Conservation (phyloP, 2,888 invertebrate species). For the Cyclophora albipunctata region DNA sequence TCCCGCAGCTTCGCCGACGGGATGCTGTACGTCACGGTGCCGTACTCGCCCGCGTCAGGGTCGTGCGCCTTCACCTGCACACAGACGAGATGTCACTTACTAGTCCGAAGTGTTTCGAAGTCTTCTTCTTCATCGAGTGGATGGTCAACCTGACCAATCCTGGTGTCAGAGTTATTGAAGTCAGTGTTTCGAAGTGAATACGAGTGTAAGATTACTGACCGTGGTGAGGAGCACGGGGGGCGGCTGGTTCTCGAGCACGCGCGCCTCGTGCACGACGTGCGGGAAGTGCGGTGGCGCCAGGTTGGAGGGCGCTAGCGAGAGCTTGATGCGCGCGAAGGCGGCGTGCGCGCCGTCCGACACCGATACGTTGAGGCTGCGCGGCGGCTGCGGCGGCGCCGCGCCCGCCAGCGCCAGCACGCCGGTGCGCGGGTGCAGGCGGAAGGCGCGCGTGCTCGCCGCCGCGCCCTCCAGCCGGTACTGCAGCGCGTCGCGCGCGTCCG, state of each 20-base stretch:
- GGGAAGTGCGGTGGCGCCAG: conserved; percentile 85
- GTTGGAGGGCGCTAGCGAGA: conserved; percentile 86
- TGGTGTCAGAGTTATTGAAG: too few relatives aligned
- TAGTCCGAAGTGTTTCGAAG: too few relatives aligned
- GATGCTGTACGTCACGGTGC: conserved; percentile 84
- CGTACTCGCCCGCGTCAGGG: conserved; percentile 86
- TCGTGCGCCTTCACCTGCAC: conserved; percentile 85
- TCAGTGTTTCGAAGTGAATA: too few relatives aligned
- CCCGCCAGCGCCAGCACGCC: conserved; percentile 47
- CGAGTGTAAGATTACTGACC: conserved; percentile 39
- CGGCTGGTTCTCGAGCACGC: conserved; percentile 86
- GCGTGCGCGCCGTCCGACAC: conserved; percentile 97
- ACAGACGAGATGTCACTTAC: background rate
- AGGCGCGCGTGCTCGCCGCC: conserved; percentile 30
- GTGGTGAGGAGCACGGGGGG: conserved; percentile 84
- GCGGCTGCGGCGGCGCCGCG: conserved; percentile 71
- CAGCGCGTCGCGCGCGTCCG: conserved; percentile 87
- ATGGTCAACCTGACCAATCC: too few relatives aligned
- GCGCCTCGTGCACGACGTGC: conserved; percentile 85
- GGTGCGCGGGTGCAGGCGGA: conserved; percentile 41
- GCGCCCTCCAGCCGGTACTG: conserved; percentile 83
- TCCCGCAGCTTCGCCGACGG: conserved; percentile 83
- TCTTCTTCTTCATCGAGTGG: too few relatives aligned
- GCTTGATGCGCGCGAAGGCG: conserved; percentile 87
- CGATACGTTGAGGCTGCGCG: conserved; percentile 86